Conservation (phyloP, 2,888 invertebrate genomes). For the Pecten maximus region DNA sequence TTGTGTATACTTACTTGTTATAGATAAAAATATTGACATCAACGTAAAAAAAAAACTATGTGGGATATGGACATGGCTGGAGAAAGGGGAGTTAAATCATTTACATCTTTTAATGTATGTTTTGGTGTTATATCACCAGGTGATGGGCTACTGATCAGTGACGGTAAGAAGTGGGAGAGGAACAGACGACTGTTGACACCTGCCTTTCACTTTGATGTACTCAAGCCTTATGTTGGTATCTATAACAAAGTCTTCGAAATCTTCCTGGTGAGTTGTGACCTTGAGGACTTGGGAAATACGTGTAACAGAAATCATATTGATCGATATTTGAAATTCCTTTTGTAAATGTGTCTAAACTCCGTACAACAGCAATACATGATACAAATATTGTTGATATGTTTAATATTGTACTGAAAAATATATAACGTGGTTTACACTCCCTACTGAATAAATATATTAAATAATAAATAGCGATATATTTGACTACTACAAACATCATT, state of each 20-base stretch:
- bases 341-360: background rate
- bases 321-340: background rate
- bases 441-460: too few relatives aligned
- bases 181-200: constrained; percentile 4
- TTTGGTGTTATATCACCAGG: background rate
- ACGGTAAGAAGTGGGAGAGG: constrained; percentile 27
- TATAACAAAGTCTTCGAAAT: background rate
- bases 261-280: background rate
- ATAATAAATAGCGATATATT: background rate
- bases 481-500: background rate
- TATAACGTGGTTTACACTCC: too few relatives aligned
- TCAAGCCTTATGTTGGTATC: background rate
- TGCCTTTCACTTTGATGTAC: background rate
- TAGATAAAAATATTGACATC: too few relatives aligned
- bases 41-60: too few relatives aligned
- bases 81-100: too few relatives aligned
- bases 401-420: too few relatives aligned
- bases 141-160: background rate
- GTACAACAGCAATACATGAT: too few relatives aligned
- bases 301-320: background rate
- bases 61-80: too few relatives aligned
- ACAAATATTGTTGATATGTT: too few relatives aligned
- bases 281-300: too few relatives aligned
- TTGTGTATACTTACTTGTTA: too few relatives aligned
- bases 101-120: too few relatives aligned